A percentile compares a stretch with the other conserved stretches of the same genome.
Conservation (phyloP, 30 jellyfish, hydroid and myxozoan species). For the Pseudorhiza aurosa region DNA sequence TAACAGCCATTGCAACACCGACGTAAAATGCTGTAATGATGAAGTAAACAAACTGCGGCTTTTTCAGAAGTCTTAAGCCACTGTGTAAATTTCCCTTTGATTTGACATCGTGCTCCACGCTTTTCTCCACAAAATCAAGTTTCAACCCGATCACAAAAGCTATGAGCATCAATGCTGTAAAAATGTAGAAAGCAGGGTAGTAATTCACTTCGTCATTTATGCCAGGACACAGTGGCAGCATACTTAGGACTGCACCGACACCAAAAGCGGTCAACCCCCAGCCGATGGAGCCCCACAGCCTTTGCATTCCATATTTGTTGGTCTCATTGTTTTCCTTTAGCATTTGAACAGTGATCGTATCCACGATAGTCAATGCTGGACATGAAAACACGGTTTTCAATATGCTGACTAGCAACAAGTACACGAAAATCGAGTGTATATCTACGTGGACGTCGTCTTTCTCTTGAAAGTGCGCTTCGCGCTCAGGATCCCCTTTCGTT, state of each 20-base stretch:
- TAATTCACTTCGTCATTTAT: conserved; percentile 86
- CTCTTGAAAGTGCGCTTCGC: conserved; percentile 52
- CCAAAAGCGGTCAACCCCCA: conserved; percentile 93
- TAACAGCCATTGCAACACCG: conserved; percentile 92
- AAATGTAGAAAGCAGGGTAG: conserved; percentile 89
- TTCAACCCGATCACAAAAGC: conserved; percentile 80
- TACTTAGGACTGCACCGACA: conserved; percentile 85
- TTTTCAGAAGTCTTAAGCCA: conserved; percentile 72
- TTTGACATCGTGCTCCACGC: background rate
- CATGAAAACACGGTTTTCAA: conserved; percentile 88
- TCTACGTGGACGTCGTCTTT: conserved; percentile 74
- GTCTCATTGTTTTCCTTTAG: conserved; percentile 73
- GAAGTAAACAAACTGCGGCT: conserved; percentile 72
- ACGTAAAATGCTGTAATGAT: conserved; percentile 80
- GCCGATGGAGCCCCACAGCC: conserved; percentile 97
- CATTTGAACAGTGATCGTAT: conserved; percentile 89
- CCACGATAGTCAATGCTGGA: conserved; percentile 89
- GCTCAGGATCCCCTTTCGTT: conserved; percentile 42
- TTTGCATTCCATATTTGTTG: conserved; percentile 84
- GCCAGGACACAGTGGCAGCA: conserved; percentile 92
- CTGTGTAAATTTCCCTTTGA: conserved; percentile 13
- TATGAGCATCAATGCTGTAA: conserved; percentile 73
- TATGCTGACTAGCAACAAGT: conserved; percentile 75
- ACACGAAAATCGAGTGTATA: conserved; percentile 63
- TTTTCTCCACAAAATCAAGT: conserved; percentile 62